These are phyloP conservation scores for Parus major DNA, from an alignment of 2,113 vertebrate genomes.

Conservation along the genomic window DNA sequence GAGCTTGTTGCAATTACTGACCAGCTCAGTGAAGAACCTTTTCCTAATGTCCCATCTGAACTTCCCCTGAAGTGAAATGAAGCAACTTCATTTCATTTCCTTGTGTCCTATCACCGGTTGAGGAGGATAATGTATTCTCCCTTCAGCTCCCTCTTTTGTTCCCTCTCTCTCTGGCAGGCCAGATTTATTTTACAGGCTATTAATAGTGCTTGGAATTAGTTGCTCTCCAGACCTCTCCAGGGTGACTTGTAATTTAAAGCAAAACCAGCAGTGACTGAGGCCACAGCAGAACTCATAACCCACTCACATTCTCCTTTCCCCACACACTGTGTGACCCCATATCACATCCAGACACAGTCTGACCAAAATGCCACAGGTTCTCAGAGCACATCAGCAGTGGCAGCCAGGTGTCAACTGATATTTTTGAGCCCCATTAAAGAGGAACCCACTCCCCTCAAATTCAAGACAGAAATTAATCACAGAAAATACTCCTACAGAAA, in stretches of 20 bases:
- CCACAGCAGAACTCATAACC: neutral
- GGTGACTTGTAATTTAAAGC: neutral
- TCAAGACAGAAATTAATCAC: neutral
- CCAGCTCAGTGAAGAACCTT: neutral
- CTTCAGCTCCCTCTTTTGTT: neutral
- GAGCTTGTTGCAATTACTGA: neutral
- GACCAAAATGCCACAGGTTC: fast-evolving
- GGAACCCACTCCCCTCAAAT: neutral
- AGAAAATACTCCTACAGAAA: neutral
- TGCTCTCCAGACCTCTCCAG: neutral
- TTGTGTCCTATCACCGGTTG: neutral
- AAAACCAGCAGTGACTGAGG: fast-evolving
- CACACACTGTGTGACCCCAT: neutral
- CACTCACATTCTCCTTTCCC: neutral
- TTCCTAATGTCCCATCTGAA: neutral
- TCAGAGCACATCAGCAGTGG: neutral
- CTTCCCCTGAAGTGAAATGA: neutral
- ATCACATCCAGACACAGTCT: neutral
- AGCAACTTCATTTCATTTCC: neutral
- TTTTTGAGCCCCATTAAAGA: neutral
- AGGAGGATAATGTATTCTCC: neutral
- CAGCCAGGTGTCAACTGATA: neutral
- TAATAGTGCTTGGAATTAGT: neutral
- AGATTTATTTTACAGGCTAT: neutral
- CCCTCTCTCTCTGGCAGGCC: neutral